Conservation (phyloP, 2,888 invertebrate species). For the Physocephala rufipes region DNA sequence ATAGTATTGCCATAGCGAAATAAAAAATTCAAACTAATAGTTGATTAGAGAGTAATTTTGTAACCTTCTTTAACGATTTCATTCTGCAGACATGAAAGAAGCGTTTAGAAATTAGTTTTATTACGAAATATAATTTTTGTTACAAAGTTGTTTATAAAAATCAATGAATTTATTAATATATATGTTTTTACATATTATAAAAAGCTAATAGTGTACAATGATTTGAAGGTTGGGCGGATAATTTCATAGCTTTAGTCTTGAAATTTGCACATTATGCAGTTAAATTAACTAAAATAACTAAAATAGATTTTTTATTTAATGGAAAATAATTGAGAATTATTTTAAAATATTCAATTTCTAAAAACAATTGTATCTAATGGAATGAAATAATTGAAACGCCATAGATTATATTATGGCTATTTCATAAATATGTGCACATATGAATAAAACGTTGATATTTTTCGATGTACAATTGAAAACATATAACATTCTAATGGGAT, state of each 20-base stretch:
- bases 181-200: no score
- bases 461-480: neutral
- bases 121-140: neutral
- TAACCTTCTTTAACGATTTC: neutral
- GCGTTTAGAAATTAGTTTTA: neutral
- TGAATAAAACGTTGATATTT: no score
- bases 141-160: neutral
- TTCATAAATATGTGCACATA: no score
- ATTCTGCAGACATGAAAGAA: neutral
- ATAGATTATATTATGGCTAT: neutral
- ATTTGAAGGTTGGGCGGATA: no score
- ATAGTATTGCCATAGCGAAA: neutral
- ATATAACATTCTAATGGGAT: constrained; percentile 53
- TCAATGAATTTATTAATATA: no score
- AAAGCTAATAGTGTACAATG: no score
- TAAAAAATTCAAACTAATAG: neutral
- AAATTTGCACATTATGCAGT: neutral
- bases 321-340: neutral
- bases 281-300: neutral
- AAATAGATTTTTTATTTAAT: neutral
- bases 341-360: neutral
- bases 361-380: neutral
- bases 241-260: no score
- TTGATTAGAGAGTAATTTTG: neutral
- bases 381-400: neutral